Evolutionary conservation across 2,113 vertebrate species (phyloP), one percentile per base, ranked within the genome.

Genomic region (Phalacrocorax pelagicus): DNA sequence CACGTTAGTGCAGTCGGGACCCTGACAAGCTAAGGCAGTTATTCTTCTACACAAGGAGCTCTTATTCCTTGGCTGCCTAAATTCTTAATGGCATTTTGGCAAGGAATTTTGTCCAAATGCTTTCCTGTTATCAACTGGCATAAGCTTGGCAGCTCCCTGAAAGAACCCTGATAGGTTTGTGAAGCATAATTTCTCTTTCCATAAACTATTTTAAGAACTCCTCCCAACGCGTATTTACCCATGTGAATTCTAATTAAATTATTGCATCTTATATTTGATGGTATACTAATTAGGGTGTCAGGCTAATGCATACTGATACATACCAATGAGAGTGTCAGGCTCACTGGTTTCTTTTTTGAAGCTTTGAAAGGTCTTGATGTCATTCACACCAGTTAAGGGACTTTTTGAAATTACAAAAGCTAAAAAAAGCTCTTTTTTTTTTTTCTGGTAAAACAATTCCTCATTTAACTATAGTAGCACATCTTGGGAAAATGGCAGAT

Each of bases 161-260:
- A 86, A 92, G 17, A 66, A 9, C 34, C 47, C 42, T 67, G 26
- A 61, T 67, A 87, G n/a, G 12, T 44, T 49, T 83, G 18, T 42
- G 65, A 77, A 78, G 57, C 26, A 14, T 46, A 12, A 85, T 65
- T 94, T 61, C 27, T 82, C 36, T 69, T 78, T 23, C 44, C 46
- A 69, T 34, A 55, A 85, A 40, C 71, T 92, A 86, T 78, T 91
- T 92, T 81, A 88, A 94, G 88, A 94, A 63, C 32, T 34, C 20
- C 81, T 88, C 91, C n/a, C 61, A 70, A 78, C 38, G 59, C 42
- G 9, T 47, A 75, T 59, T 88, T 74, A 74, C 75, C 55, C 74
- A 51, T 12, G n/a, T 55, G 86, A 96, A 86, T 72, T 30, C 89
- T 94, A 91, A 96, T 86, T 92, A 71, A 92, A 86, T 95, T 89